Evolutionary conservation across 1,140 invertebrate species (phyloP).

Genomic region (Samia ricini): DNA sequence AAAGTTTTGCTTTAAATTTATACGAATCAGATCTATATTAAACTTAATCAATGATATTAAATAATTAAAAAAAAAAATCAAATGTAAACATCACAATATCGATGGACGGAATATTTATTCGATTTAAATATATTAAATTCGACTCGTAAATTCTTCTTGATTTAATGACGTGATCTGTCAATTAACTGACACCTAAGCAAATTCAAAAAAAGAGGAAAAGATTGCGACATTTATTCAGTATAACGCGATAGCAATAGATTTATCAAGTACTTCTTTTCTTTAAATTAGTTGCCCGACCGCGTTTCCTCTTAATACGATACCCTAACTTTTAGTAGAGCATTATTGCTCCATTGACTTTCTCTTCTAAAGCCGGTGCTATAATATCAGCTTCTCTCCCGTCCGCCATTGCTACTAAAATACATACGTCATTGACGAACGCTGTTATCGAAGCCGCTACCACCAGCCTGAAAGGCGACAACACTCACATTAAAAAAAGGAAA

Average conservation of each 20-base stretch:
- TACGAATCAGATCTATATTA: neutral
- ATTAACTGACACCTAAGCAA: too few relatives aligned
- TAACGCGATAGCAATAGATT: too few relatives aligned
- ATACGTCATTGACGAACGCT: slow-evolving; percentile 86
- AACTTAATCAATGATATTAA: neutral
- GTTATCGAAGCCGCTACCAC: slow-evolving; percentile 85
- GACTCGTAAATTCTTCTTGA: too few relatives aligned
- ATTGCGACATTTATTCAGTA: too few relatives aligned
- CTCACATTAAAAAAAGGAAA: neutral
- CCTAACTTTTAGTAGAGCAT: slow-evolving; percentile 84
- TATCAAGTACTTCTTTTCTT: too few relatives aligned
- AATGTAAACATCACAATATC: neutral
- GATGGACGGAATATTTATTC: neutral
- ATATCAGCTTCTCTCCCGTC: slow-evolving; percentile 81
- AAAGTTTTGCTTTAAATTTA: too few relatives aligned
- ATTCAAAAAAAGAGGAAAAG: too few relatives aligned
- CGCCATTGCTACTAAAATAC: slow-evolving; percentile 85
- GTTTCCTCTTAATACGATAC: neutral
- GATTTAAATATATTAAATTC: too few relatives aligned
- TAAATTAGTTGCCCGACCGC: too few relatives aligned
- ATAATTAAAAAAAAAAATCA: neutral
- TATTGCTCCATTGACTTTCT: slow-evolving; percentile 90
- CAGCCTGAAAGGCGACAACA: slow-evolving; percentile 80
- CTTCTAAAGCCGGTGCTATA: slow-evolving; percentile 84
- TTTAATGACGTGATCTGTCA: too few relatives aligned